These are phyloP conservation scores for Sardinella longiceps DNA, from an alignment of 2,797 vertebrate genomes.

Conservation along the genomic window DNA sequence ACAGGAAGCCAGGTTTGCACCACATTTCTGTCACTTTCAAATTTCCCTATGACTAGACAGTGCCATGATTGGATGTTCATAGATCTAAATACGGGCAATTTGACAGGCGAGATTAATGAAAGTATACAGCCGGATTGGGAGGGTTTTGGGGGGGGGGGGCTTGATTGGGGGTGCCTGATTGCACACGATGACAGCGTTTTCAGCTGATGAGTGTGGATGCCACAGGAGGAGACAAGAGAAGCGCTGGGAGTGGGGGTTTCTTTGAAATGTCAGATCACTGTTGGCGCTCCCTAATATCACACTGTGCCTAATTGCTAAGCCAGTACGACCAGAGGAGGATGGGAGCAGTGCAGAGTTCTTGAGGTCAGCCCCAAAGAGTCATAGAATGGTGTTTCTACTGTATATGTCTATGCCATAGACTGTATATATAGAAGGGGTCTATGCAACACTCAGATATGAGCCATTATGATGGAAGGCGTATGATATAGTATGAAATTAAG, in stretches of 20 bases:
- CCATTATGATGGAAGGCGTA: not conserved
- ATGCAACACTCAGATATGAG: not conserved
- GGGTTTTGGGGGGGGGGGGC: not conserved
- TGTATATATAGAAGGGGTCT: no score
- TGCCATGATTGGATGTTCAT: not conserved
- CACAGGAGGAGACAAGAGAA: conserved; percentile 6
- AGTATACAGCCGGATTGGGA: not conserved
- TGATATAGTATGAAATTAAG: not conserved
- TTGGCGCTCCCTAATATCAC: not conserved
- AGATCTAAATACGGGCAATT: conserved; percentile 8
- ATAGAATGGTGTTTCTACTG: not conserved
- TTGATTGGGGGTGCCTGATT: conserved; percentile 51
- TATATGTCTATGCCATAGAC: not conserved
- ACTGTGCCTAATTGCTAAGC: not conserved
- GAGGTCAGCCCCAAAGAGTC: not conserved
- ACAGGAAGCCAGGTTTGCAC: not conserved
- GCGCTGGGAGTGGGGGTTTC: not conserved
- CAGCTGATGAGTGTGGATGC: conserved; percentile 31
- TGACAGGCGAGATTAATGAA: conserved; percentile 12
- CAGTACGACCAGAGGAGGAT: not conserved
- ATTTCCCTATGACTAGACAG: not conserved
- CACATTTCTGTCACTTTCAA: not conserved
- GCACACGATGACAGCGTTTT: conserved; percentile 49
- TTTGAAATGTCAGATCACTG: not conserved
- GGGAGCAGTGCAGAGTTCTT: not conserved